phyloP scores from a whole-genome alignment of 2,888 invertebrate species.

The Pseudococcus jackbeardsleyi region DNA sequence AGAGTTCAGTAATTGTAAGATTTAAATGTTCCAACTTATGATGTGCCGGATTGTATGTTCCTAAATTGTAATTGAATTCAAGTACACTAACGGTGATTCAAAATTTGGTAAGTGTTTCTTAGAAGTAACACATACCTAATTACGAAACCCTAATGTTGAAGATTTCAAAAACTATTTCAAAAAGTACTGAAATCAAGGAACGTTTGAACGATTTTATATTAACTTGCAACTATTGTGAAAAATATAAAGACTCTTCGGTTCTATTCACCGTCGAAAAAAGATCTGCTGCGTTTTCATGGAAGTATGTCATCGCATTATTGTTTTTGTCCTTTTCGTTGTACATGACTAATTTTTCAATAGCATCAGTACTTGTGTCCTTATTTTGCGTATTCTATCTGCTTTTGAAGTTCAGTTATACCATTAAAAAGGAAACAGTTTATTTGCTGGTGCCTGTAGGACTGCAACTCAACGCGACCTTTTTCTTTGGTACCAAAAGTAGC shows the following conservation, averaged over 20 bases:
- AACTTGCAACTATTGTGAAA: slow-evolving; percentile 16
- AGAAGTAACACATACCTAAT: background rate
- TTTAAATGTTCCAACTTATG: background rate
- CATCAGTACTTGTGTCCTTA: background rate
- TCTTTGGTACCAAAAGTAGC: slow-evolving; percentile 65
- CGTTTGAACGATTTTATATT: background rate
- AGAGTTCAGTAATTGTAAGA: background rate
- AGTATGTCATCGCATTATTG: background rate
- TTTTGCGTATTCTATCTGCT: background rate
- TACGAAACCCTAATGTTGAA: slow-evolving; percentile 38
- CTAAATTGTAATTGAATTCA: background rate
- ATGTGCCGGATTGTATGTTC: background rate
- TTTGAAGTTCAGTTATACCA: slow-evolving; percentile 27
- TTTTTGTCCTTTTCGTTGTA: background rate
- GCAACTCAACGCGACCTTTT: slow-evolving; percentile 66
- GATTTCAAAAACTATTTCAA: background rate
- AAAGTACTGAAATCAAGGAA: slow-evolving; percentile 43
- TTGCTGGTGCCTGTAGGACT: slow-evolving; percentile 66
- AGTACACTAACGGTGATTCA: background rate
- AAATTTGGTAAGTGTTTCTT: slow-evolving; percentile 40
- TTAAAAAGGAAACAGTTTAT: slow-evolving; percentile 66
- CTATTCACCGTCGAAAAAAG: slow-evolving; percentile 41
- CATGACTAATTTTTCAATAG: slow-evolving; percentile 25
- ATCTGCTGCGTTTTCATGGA: background rate
- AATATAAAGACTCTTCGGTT: slow-evolving; percentile 36